Evolutionary conservation across 1,140 invertebrate genomes (phyloP).

Genomic region (Euwallacea similis): DNA sequence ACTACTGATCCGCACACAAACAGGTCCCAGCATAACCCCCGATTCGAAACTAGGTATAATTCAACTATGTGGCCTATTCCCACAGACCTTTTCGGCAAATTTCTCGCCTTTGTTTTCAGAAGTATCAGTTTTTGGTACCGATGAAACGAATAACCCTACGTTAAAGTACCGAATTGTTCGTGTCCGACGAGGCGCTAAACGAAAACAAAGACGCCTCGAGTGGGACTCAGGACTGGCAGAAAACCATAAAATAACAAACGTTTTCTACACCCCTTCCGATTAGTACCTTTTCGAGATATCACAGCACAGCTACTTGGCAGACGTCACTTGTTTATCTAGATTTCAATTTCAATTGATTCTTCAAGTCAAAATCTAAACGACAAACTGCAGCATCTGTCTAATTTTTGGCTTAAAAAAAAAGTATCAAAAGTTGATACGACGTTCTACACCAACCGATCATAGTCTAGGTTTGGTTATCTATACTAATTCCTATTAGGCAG

Average conservation of each 20-base stretch:
- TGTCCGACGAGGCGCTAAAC: conserved; percentile 8
- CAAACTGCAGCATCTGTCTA: neutral
- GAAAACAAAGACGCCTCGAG: conserved; percentile 2
- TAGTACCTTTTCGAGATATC: conserved; percentile 11
- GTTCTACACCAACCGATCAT: conserved; percentile 16
- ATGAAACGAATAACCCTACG: too few species aligned
- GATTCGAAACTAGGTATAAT: conserved; percentile 3
- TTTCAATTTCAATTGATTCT: neutral
- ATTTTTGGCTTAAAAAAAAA: conserved; percentile 3
- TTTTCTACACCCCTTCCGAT: neutral
- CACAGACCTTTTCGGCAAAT: conserved; percentile 18
- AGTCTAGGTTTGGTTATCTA: neutral
- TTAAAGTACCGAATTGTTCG: neutral
- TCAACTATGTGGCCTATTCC: neutral
- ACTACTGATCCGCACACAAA: neutral
- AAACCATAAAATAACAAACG: conserved; percentile 6
- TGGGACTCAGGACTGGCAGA: too few species aligned
- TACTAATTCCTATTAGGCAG: neutral
- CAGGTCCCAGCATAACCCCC: neutral
- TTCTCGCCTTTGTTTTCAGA: neutral
- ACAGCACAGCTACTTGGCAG: conserved; percentile 12
- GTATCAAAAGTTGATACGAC: conserved; percentile 14
- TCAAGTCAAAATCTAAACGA: neutral
- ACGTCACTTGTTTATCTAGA: neutral
- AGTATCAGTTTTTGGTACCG: conserved; percentile 31